A percentile compares a stretch with the other conserved stretches of the same genome.
These are phyloP conservation scores for Semnornis frantzii DNA, from an alignment of 2,113 vertebrate species.

Conservation along the genomic window DNA sequence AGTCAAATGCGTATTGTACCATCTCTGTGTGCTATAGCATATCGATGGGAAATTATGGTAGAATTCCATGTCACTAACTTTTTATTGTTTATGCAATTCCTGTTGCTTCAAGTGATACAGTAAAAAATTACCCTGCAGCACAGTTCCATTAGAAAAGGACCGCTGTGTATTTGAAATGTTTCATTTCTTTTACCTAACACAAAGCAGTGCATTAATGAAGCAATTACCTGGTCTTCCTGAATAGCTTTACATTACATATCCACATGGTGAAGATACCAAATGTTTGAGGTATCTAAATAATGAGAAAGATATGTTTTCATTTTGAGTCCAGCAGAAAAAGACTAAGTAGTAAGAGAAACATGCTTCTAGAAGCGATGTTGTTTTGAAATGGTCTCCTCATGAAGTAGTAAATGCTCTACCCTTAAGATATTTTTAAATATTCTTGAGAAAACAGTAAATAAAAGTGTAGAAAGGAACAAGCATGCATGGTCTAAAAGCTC, in stretches of 20 bases:
- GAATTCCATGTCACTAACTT: background rate
- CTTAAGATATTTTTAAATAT: background rate
- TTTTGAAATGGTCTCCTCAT: background rate
- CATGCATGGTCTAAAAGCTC: background rate
- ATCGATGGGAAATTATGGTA: background rate
- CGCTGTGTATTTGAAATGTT: background rate
- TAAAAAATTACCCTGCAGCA: background rate
- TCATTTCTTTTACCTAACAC: background rate
- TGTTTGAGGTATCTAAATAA: background rate
- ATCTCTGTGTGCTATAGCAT: background rate
- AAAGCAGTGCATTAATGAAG: background rate
- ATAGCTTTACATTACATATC: background rate
- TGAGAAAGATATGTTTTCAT: background rate
- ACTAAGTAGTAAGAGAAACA: background rate
- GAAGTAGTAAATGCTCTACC: background rate
- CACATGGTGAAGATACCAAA: background rate
- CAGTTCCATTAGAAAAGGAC: background rate
- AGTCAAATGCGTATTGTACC: background rate
- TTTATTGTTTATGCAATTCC: background rate
- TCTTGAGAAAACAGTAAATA: background rate
- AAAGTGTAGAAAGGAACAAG: background rate
- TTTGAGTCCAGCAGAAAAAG: background rate
- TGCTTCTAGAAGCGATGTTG: background rate
- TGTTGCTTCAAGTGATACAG: background rate
- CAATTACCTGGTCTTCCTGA: background rate